Evolutionary conservation across 2,888 invertebrate species (phyloP), one percentile per base, ranked within the genome.

Genomic region (Pseudanteris insignis): DNA sequence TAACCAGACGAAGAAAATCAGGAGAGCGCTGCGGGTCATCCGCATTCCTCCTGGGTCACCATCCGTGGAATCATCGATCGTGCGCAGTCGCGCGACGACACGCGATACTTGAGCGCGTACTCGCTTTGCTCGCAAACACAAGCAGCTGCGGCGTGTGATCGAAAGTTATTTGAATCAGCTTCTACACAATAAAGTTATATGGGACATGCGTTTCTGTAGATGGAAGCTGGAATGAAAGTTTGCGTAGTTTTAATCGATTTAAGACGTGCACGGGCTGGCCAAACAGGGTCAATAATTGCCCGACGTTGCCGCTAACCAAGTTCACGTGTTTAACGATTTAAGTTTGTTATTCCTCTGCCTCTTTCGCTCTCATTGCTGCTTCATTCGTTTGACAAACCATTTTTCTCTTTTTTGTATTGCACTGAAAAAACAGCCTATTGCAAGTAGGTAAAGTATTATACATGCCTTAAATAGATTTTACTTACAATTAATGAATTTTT

Each of bases 121-220:
- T 15, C 15, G 34, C 21, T 21, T 9, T 18, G 3, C 18, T 11
- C 21, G 4, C 13, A 47, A 41, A 41, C 28, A 28, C 43, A 36
- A 51, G 36, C 36, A 40, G 38, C 40, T 40, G 43, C 36, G 32
- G 28, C 18, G 40, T 33, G 57, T 26, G 37, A 57, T 43, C 48
- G 48, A 43, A 57, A 43, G 57, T 43, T 48, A 48, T 48, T 57
- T 48, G 57, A 47, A 48, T 57, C 26, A 29, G 29, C n/a, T 26
- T n/a, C n/a, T 40, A 15, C 37, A 43, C 48, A 47, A 46, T 55
- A 40, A 46, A 24, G 46, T 24, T 40, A 47, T 55, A 40, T 40
- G 24, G 40, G 46, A 37, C 40, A 34, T 8, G 55, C 26, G 41
- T 55, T 55, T 47, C 40, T 28, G 5, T 33, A 14, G 38, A 36